Base-by-base conservation (phyloP, 2,113 vertebrate species). In the Eurypyga helias region DNA sequence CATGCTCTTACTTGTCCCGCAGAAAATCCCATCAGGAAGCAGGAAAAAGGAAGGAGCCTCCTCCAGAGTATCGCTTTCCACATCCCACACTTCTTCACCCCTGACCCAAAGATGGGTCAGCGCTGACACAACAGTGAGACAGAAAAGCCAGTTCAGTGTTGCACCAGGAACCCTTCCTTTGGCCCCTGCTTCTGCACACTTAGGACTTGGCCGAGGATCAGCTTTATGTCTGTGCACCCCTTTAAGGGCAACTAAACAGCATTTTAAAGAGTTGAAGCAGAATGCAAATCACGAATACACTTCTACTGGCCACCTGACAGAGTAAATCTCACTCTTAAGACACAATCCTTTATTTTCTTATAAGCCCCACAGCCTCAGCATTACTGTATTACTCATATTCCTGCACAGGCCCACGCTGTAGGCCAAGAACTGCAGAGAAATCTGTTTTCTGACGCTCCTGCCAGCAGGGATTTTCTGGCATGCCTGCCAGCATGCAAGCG, bases 1-100 rank as follows among this genome's bases (percentile, higher is more conserved):
- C 38, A 0, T 64, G 90, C 21, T 43, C 16, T 34, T 81, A 18
- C 76, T 88, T 71, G 76, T 81, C 77, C 26, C 6, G 1, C 38
- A 81, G 64, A 72, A 83, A 88, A 87, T 28, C 43, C 51, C 60
- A 28, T 20, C 55, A 83, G 85, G 72, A 86, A 92, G 33, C 65
- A 65, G 51, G 70, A 89, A 94, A 73, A 60, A 13, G 10, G 64
- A 90, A 34, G 36, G 43, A 90, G 43, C 31, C 45, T 81, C 7
- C 29, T 71, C 41, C 24, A 0, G 24, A 79, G 67, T 49, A 90
- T 86, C 20, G 1, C 41, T 93, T 95, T 94, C 88, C 64, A 94
- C 46, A 75, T 70, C 46, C 26, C 43, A 34, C 14, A 23, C 16
- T 72, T 91, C 49, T 77, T 94, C 62, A 88, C 71, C 55, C 81